Base-by-base conservation (phyloP, 2,888 invertebrate genomes). In the Xestia xanthographa region DNA sequence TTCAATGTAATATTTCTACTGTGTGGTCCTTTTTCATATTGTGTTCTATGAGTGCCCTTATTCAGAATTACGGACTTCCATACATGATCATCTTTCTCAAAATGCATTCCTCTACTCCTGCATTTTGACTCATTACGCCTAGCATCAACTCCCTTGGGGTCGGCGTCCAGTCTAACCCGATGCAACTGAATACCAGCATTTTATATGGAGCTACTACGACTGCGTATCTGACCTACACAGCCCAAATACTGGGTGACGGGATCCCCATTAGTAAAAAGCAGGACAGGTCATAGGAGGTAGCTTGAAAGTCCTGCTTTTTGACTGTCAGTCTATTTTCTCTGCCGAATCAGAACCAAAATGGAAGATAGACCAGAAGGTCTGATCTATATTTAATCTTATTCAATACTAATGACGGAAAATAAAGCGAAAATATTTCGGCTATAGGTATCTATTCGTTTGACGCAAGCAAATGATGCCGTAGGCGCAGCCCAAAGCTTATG, bases 341-440 rank as follows among this genome's bases (percentile, higher is more conserved):
- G 5, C 6, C 4, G 6, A 17, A 8, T 72, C 11, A 41, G 17
- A 38, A 48, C 12, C 17, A 22, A 41, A 11, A 45, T 45, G 26
- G 12, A n/a, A 72, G 17, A n/a, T 17, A 72, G 17, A 41, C 3
- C 26, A 8, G 0, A 11, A 11, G 11, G 5, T 26, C 20, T 43
- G n/a, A 22, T 73, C 56, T 72, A 43, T 20, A 50, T 29, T 43
- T 26, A n/a, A 73, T 56, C 20, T 22, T 34, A 34, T 34, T 5
- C 34, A 34, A n/a, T 29, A 34, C 9, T 29, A 20, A 6, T 6
- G 62, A 45, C 11, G 2, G 26, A 45, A 41, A 11, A 5, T n/a
- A 65, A 26, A 65, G 12, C 48, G 9, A 48, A 34, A 70, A 22
- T 65, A 80, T 79, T 71, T 67, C 22, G n/a, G 26, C 5, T 53